Percentiles rank a stretch among this genome's conserved stretches.
Conservation (phyloP, 92 coral and sea anemone species). For the Porites lobata region DNA sequence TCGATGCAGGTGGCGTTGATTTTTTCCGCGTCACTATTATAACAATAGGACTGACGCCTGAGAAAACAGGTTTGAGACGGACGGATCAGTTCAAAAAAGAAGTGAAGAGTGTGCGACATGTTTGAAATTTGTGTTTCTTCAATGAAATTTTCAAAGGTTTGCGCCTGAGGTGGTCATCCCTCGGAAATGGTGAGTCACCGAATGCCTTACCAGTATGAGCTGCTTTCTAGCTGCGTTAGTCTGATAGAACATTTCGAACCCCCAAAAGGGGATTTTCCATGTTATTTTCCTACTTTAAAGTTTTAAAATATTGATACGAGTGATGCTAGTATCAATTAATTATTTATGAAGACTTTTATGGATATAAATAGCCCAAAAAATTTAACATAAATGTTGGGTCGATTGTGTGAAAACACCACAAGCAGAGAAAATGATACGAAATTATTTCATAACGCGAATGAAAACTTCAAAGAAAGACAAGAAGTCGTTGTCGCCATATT, state of each 20-base stretch:
- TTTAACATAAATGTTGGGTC: background rate
- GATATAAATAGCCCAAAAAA: background rate
- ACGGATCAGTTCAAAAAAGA: constrained; percentile 46
- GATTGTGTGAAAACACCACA: background rate
- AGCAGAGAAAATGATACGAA: background rate
- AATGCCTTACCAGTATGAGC: background rate
- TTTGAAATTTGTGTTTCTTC: constrained; percentile 82
- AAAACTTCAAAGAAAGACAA: constrained; percentile 40
- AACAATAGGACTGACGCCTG: constrained; percentile 78
- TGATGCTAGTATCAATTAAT: background rate
- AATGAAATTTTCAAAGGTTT: constrained; percentile 24
- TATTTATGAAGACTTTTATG: background rate
- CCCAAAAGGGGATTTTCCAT: background rate
- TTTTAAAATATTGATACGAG: constrained; percentile 7
- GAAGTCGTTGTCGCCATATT: constrained; percentile 8
- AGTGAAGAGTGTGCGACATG: constrained; percentile 47
- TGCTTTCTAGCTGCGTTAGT: background rate
- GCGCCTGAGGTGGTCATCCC: background rate
- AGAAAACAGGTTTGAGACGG: constrained; percentile 55
- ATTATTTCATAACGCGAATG: background rate
- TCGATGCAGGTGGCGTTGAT: constrained; percentile 45
- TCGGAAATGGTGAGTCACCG: background rate
- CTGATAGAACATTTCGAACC: background rate
- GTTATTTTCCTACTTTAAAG: background rate
- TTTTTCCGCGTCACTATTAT: constrained; percentile 75